Conservation (phyloP, 2,113 vertebrate genomes). For the Colinus virginianus region DNA sequence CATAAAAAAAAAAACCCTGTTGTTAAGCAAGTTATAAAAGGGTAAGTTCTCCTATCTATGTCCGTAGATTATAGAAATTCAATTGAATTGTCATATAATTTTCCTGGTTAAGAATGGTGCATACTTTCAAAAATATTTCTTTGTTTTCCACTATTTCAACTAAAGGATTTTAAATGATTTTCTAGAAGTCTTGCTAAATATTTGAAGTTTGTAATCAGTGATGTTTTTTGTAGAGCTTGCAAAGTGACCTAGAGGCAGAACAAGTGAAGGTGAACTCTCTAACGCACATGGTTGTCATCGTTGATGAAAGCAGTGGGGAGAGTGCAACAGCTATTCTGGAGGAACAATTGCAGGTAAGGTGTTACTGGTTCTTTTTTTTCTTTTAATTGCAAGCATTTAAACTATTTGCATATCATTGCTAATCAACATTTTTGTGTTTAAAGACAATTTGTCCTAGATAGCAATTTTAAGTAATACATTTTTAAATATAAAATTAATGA, state of each 20-base stretch:
- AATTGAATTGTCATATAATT: neutral
- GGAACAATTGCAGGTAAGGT: slow-evolving; percentile 91
- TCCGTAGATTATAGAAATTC: neutral
- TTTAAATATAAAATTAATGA: neutral
- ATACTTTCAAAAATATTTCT: neutral
- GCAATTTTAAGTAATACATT: neutral
- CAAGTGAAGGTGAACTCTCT: slow-evolving; percentile 98
- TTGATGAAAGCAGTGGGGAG: slow-evolving; percentile 95
- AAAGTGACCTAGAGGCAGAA: slow-evolving; percentile 92
- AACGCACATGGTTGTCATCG: slow-evolving; percentile 98
- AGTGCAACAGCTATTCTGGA: slow-evolving; percentile 90
- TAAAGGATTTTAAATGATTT: neutral
- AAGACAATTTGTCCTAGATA: neutral
- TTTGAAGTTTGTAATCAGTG: neutral
- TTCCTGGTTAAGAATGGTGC: neutral
- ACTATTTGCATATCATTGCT: neutral
- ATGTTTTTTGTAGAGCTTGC: slow-evolving; percentile 82
- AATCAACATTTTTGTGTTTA: neutral
- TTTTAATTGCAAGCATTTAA: neutral
- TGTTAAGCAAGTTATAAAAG: neutral
- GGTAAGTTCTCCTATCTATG: rapidly evolving
- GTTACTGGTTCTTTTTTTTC: neutral
- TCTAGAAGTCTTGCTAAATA: neutral
- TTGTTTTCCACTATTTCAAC: neutral
- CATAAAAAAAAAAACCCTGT: neutral